phyloP scores from a whole-genome alignment of 1,140 invertebrate species.

The Sitodiplosis mosellana region DNA sequence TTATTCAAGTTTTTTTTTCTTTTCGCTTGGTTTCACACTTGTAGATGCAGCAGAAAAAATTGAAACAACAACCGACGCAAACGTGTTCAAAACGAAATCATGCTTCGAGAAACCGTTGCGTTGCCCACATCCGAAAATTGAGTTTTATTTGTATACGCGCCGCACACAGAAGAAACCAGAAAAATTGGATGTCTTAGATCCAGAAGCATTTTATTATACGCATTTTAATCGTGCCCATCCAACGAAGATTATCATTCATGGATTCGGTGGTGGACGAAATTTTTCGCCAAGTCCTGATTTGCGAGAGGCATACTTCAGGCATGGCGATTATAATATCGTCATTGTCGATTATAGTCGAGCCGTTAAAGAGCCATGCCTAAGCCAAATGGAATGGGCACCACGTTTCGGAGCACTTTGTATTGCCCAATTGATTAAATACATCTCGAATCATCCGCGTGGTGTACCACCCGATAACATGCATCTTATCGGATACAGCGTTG shows the following conservation, averaged over 20 bases:
- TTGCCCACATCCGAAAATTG: conserved; percentile 63
- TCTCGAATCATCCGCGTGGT: conserved; percentile 54
- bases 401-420: conserved; percentile 64
- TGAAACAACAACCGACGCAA: background rate
- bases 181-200: conserved; percentile 45
- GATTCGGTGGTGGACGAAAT: conserved; percentile 60
- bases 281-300: conserved; percentile 64
- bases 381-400: conserved; percentile 66
- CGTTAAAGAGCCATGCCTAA: conserved; percentile 64
- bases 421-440: conserved; percentile 57
- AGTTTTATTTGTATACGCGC: conserved; percentile 68
- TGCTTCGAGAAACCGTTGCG: conserved; percentile 59
- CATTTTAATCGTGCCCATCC: conserved; percentile 53
- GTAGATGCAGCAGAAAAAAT: background rate
- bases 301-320: conserved; percentile 55
- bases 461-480: conserved; percentile 53
- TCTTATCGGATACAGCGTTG: conserved; percentile 67
- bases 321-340: conserved; percentile 67
- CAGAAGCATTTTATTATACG: conserved; percentile 45
- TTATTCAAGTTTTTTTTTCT: no score
- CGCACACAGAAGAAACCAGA: conserved; percentile 53
- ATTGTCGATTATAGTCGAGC: conserved; percentile 67
- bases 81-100: conserved; percentile 55
- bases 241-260: conserved; percentile 66
- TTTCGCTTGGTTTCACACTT: no score